Base-by-base conservation (phyloP, 2,113 vertebrate genomes). In the Rhinogobius similis region DNA sequence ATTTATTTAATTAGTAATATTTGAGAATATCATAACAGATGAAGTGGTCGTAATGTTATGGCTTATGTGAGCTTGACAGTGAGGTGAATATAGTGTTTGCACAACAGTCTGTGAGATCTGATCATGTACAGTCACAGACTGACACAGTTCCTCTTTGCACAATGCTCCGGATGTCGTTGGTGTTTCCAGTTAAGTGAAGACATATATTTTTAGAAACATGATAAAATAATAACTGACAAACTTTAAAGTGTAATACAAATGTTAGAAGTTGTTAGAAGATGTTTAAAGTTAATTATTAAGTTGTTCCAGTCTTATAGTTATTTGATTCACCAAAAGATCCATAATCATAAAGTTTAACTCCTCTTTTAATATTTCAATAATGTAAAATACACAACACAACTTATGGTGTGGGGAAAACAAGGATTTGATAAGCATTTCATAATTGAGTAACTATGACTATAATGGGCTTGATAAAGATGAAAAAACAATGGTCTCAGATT, bases 81-180 rank as follows among this genome's bases (percentile, higher is more conserved):
- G 12, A 55, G 5, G 23, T 14, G 23, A 55, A 55, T 4, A 55
- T 14, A 53, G 2, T 23, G 21, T 12, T 55, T 23, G 0, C 53
- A 55, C 12, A 24, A 55, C 12, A 55, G 9, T 10, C n/a, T 3
- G 10, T 55, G 0, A 24, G 23, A 55, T 55, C 26, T 55, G 3
- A 8, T 44, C 1, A 72, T 16, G 8, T 21, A 21, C 50, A 29
- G 36, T 55, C 9, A 39, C 5, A 44, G 29, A 13, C n/a, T 46
- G 72, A n/a, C 21, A 20, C 4, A 2, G 62, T 84, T 84, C 73
- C 66, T 76, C 75, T 81, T 82, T 78, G 10, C 21, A 44, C 10
- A 8, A n/a, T n/a, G 20, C 20, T 50, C 8, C 8, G 46, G 46
- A 50, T 21, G 20, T 8, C 10, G n/a, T 50, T 8, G 20, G 43